These are phyloP conservation scores for Stegodyphus dumicola DNA, from an alignment of 1,140 invertebrate genomes.

Conservation along the genomic window DNA sequence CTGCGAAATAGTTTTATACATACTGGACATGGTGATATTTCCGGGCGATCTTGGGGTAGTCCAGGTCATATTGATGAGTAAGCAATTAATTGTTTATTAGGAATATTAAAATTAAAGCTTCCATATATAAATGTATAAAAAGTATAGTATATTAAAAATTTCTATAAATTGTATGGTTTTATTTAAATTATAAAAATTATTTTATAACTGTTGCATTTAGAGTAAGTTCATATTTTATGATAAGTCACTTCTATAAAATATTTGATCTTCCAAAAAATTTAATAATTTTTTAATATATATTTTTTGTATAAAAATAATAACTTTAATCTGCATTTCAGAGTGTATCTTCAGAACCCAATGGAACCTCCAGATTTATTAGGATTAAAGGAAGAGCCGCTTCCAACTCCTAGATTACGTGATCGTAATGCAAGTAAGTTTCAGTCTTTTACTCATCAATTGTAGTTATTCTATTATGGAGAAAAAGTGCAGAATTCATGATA, in stretches of 20 bases:
- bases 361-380: slow-evolving; percentile 81
- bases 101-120: background rate
- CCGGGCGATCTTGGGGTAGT: slow-evolving; percentile 88
- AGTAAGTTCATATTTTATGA: background rate
- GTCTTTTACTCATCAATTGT: no score
- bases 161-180: background rate
- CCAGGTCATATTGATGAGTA: slow-evolving; percentile 81
- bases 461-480: no score
- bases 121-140: background rate
- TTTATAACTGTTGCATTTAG: background rate
- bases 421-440: slow-evolving; percentile 66
- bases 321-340: slow-evolving; percentile 66
- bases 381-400: slow-evolving; percentile 65
- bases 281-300: no score
- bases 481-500: no score
- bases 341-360: slow-evolving; percentile 86
- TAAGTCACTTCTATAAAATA: no score
- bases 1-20: slow-evolving; percentile 89
- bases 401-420: slow-evolving; percentile 65
- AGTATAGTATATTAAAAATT: no score
- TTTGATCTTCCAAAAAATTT: no score
- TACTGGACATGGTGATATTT: slow-evolving; percentile 73
- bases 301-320: background rate
- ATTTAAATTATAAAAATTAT: background rate
- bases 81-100: slow-evolving; percentile 50